Conservation (phyloP, 2,888 invertebrate species). For the Toxonevra muliebris region DNA sequence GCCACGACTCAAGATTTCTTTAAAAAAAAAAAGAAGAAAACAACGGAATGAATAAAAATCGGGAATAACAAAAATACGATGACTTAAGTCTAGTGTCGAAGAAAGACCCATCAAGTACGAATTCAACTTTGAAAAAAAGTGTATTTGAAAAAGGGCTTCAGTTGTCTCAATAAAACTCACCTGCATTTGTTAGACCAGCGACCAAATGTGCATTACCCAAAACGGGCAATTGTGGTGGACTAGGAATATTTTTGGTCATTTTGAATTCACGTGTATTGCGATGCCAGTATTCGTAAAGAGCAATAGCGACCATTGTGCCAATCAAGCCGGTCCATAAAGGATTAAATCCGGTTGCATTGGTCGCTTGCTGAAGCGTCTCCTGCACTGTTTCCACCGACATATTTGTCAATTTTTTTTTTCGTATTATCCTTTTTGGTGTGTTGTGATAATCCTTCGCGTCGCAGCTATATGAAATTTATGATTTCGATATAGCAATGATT, state of each 20-base stretch:
- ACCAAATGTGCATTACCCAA: constrained; percentile 76
- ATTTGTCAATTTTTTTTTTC: neutral
- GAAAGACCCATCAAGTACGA: too few relatives aligned
- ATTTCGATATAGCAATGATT: constrained; percentile 30
- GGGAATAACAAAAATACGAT: too few relatives aligned
- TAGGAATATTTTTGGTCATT: constrained; percentile 75
- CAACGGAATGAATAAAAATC: neutral
- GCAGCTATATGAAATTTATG: constrained; percentile 35
- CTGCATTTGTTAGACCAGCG: constrained; percentile 70
- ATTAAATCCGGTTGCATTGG: constrained; percentile 39
- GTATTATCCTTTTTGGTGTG: neutral
- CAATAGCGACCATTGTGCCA: constrained; percentile 48
- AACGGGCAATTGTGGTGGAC: constrained; percentile 73
- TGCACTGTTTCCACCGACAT: constrained; percentile 53
- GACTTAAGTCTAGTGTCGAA: neutral
- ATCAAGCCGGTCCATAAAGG: constrained; percentile 52
- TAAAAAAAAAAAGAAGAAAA: neutral
- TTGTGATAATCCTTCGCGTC: constrained; percentile 13
- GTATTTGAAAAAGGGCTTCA: too few relatives aligned
- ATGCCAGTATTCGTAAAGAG: constrained; percentile 64
- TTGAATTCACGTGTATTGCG: constrained; percentile 68
- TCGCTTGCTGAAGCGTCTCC: constrained; percentile 50
- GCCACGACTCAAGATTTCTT: constrained; percentile 52
- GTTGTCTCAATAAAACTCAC: constrained; percentile 65
- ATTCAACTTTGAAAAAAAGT: too few relatives aligned